A percentile compares a stretch with the other conserved stretches of the same genome.
These are phyloP conservation scores for Corapipo altera DNA, from an alignment of 2,113 vertebrate species.

Conservation along the genomic window DNA sequence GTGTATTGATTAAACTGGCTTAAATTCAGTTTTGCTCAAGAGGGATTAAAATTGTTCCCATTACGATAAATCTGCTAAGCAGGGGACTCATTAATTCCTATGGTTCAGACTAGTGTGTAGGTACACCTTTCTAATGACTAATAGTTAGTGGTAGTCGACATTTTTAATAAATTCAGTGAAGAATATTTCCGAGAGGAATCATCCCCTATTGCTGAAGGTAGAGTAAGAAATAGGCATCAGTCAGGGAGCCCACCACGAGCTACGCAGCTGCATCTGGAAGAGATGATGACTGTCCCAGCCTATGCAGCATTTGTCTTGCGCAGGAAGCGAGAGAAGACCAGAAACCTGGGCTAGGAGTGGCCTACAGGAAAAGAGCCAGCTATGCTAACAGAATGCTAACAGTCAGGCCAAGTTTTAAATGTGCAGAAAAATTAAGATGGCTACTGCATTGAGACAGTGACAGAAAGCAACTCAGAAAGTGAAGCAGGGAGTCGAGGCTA, in stretches of 20 bases:
- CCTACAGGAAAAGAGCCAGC: not conserved
- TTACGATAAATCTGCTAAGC: conserved; percentile 19
- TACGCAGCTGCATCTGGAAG: rapidly evolving
- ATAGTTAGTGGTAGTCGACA: not conserved
- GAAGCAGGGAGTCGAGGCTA: not conserved
- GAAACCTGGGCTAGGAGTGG: not conserved
- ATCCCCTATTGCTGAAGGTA: not conserved
- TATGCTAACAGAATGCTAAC: not conserved
- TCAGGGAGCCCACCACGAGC: not conserved
- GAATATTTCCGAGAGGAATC: not conserved
- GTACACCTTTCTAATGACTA: not conserved
- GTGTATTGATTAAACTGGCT: conserved; percentile 36
- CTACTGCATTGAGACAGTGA: not conserved
- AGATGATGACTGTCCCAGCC: not conserved
- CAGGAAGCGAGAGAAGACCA: not conserved
- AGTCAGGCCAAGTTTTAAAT: not conserved
- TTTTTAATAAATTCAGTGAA: not conserved
- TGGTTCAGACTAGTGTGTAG: not conserved
- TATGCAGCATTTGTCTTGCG: not conserved
- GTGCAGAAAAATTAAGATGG: not conserved
- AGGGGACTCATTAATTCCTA: not conserved
- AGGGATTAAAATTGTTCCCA: conserved; percentile 2
- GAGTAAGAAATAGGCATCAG: not conserved
- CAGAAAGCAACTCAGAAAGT: not conserved
- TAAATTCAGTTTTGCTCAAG: conserved; percentile 2